These are phyloP conservation scores for Australoheros facetus DNA, from an alignment of 2,797 vertebrate genomes.

Conservation along the genomic window DNA sequence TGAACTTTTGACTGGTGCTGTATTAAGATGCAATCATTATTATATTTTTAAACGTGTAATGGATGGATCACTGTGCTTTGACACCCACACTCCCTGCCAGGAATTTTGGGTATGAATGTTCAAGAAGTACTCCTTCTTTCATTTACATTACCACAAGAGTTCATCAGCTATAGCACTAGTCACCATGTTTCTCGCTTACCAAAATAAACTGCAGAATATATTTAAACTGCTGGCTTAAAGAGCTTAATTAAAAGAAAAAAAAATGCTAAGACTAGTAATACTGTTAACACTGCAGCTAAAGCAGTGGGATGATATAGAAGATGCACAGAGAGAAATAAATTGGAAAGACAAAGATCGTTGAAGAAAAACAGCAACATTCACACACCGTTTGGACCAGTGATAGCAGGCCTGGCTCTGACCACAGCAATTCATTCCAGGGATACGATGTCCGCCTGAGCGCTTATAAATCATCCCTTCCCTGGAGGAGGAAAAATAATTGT, in stretches of 20 bases:
- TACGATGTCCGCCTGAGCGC: slow-evolving; percentile 94
- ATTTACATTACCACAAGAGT: background rate
- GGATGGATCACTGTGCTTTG: background rate
- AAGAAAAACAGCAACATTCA: background rate
- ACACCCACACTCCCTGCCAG: slow-evolving; percentile 34
- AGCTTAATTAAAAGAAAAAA: background rate
- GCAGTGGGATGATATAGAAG: background rate
- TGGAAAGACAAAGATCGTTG: background rate
- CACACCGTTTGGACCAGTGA: slow-evolving; percentile 96
- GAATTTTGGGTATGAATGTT: background rate
- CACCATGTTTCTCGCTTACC: background rate
- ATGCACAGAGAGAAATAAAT: background rate
- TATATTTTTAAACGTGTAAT: slow-evolving; percentile 11
- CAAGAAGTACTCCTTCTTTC: background rate
- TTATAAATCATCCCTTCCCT: slow-evolving; percentile 97
- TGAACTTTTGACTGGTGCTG: no score
- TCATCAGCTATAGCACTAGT: background rate
- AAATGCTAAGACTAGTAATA: background rate
- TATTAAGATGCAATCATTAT: background rate
- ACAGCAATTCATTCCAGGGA: slow-evolving; percentile 96
- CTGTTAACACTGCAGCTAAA: background rate
- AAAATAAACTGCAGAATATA: background rate
- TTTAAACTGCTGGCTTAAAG: background rate
- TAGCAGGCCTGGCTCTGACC: slow-evolving; percentile 93
- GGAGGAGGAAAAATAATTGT: slow-evolving; percentile 38